Evolutionary conservation across 92 coral and sea anemone genomes (phyloP).

Genomic region (Micromussa lordhowensis): DNA sequence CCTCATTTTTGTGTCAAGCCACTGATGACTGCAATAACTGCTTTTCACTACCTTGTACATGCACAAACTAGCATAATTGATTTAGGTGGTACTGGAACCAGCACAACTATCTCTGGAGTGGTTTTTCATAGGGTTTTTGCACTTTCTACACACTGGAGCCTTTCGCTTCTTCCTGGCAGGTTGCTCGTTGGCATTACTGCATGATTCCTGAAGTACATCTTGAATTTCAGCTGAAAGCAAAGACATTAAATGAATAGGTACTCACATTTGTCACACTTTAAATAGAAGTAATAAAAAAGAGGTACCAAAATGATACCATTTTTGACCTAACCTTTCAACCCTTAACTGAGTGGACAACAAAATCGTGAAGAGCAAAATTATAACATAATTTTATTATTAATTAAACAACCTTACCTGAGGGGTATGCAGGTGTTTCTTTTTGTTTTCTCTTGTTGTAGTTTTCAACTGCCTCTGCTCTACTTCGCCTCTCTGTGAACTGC

Average conservation of each 20-base stretch:
- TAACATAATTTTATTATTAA: background rate
- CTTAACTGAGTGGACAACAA: background rate
- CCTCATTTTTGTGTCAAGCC: too few relatives aligned
- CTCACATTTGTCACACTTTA: background rate
- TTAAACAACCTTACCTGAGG: slow-evolving; percentile 46
- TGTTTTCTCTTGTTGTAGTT: slow-evolving; percentile 62
- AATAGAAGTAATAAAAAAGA: background rate
- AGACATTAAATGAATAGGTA: background rate
- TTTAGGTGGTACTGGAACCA: slow-evolving; percentile 32
- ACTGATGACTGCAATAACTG: too few relatives aligned
- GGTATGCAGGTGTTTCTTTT: slow-evolving; percentile 50
- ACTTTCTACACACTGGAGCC: slow-evolving; percentile 46
- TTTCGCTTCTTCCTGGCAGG: slow-evolving; percentile 59
- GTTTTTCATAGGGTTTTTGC: slow-evolving; percentile 42
- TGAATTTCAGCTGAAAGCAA: slow-evolving; percentile 45
- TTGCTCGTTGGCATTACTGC: slow-evolving; percentile 29
- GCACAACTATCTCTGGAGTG: slow-evolving; percentile 40
- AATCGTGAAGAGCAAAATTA: background rate
- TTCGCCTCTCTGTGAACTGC: slow-evolving; percentile 51
- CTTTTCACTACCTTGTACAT: background rate
- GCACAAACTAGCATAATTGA: slow-evolving; percentile 6
- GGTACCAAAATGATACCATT: background rate
- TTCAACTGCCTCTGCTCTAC: slow-evolving; percentile 53
- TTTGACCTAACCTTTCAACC: background rate
- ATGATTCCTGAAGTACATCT: slow-evolving; percentile 38